Conservation (phyloP, 2,888 invertebrate species). For the Limnephilus lunatus region DNA sequence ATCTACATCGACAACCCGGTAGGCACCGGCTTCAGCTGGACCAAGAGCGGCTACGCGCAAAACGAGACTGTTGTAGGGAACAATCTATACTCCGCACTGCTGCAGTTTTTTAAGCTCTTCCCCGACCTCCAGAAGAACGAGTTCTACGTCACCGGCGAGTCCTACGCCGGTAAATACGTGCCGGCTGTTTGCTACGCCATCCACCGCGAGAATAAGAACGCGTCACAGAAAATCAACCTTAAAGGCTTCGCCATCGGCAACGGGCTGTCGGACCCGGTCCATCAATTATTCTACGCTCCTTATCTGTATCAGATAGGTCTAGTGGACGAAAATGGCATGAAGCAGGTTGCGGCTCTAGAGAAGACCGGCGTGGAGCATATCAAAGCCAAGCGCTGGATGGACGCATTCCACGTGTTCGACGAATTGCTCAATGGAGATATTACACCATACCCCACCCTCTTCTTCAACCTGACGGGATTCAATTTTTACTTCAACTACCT, state of each 20-base stretch:
- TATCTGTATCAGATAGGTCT: conserved; percentile 81
- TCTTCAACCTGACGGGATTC: conserved; percentile 86
- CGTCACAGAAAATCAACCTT: conserved; percentile 83
- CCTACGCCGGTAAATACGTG: conserved; percentile 88
- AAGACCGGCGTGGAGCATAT: conserved; percentile 49
- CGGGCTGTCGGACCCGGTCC: conserved; percentile 80
- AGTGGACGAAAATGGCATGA: conserved; percentile 49
- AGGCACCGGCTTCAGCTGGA: conserved; percentile 95
- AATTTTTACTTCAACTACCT: conserved; percentile 85
- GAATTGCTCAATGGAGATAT: conserved; percentile 79
- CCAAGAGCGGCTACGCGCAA: conserved; percentile 87
- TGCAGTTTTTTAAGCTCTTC: conserved; percentile 91
- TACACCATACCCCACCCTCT: conserved; percentile 78
- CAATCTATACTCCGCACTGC: conserved; percentile 84
- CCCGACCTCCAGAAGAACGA: conserved; percentile 84
- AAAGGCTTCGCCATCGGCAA: conserved; percentile 88
- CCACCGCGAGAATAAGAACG: conserved; percentile 79
- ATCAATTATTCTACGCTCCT: conserved; percentile 87
- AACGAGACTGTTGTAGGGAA: conserved; percentile 88
- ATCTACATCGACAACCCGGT: conserved; percentile 96
- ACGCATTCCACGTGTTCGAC: conserved; percentile 55
- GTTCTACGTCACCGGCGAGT: conserved; percentile 94
- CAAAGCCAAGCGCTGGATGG: conserved; percentile 52
- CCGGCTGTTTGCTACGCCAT: conserved; percentile 90
- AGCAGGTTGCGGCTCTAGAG: conserved; percentile 50